Conservation (phyloP, 2,113 vertebrate species). For the Anoura caudifer region DNA sequence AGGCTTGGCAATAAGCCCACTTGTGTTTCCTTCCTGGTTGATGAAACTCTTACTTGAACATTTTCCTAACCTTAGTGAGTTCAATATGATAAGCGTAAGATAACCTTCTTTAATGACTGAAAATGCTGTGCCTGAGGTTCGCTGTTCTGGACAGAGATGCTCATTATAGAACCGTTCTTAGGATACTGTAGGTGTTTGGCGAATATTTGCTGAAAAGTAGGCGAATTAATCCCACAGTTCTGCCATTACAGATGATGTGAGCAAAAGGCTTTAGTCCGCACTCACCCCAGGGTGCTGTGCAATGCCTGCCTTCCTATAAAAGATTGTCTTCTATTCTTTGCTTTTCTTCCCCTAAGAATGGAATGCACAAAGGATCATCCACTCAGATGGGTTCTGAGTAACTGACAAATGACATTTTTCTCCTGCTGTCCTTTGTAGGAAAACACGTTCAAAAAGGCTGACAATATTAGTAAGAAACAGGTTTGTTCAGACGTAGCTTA, state of each 20-base stretch:
- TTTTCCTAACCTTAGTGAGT: neutral
- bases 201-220: neutral
- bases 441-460: conserved; percentile 47
- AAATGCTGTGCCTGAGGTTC: neutral
- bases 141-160: neutral
- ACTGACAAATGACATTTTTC: neutral
- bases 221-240: neutral
- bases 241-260: neutral
- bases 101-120: neutral
- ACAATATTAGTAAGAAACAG: conserved; percentile 66
- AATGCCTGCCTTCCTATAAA: neutral
- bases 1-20: neutral
- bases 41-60: conserved; percentile 17
- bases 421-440: conserved; percentile 6
- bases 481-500: conserved; percentile 62
- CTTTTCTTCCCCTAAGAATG: neutral
- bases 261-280: neutral
- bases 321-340: neutral
- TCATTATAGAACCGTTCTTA: neutral
- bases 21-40: neutral
- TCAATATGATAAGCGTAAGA: neutral
- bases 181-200: neutral
- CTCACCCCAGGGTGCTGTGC: neutral
- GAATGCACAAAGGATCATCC: neutral
- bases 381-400: neutral